These are phyloP conservation scores for Metopia argyrocephala DNA, from an alignment of 2,888 invertebrate genomes.

Conservation along the genomic window DNA sequence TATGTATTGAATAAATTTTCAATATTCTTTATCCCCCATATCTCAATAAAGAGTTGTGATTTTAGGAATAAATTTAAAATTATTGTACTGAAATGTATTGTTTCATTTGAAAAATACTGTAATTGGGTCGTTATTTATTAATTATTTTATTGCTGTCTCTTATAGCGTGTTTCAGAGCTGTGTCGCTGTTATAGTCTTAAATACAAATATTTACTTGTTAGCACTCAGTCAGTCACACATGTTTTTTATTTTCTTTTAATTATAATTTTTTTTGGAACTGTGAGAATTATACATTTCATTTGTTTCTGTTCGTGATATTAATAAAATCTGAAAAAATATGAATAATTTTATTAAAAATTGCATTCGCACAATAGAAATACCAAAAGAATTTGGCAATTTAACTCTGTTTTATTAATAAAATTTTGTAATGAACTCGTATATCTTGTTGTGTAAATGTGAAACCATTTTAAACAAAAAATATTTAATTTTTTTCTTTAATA, in stretches of 20 bases:
- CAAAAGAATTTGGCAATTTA: conserved; percentile 49
- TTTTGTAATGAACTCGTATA: conserved; percentile 46
- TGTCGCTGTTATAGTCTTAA: too few species aligned
- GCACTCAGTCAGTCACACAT: conserved; percentile 42
- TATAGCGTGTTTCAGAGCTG: too few species aligned
- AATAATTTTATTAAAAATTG: conserved; percentile 44
- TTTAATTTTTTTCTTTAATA: too few species aligned
- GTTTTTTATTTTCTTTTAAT: conserved; percentile 5
- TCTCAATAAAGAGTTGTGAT: too few species aligned
- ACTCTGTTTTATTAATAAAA: neutral
- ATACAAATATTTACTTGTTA: conserved; percentile 33
- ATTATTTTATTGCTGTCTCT: too few species aligned
- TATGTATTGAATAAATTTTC: too few species aligned
- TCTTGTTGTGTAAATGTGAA: conserved; percentile 26
- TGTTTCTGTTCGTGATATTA: conserved; percentile 57
- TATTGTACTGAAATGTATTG: too few species aligned
- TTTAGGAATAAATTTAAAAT: too few species aligned
- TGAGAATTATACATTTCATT: conserved; percentile 55
- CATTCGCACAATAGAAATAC: conserved; percentile 28
- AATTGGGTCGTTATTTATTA: too few species aligned
- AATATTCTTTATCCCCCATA: too few species aligned
- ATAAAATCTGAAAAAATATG: conserved; percentile 54
- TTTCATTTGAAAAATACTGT: too few species aligned
- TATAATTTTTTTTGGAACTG: conserved; percentile 33
- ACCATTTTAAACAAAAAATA: conserved; percentile 7